Conservation (phyloP, 2,797 vertebrate genomes). For the Ctenochaetus hawaiiensis region DNA sequence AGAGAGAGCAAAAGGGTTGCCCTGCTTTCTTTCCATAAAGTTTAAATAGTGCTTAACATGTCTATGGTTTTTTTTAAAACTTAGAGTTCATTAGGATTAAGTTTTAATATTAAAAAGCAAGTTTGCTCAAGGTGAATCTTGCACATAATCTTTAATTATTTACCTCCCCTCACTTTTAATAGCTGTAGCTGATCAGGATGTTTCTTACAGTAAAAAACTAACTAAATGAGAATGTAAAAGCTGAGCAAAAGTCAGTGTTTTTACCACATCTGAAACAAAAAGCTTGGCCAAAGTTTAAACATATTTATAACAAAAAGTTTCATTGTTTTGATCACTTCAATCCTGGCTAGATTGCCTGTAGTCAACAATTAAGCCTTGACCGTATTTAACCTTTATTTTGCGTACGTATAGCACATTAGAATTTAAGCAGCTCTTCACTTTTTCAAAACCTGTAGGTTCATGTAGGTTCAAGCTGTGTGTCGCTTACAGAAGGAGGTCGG, state of each 20-base stretch:
- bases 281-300: not conserved
- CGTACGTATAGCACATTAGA: too few species aligned
- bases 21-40: too few species aligned
- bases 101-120: not conserved
- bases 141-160: not conserved
- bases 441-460: not conserved
- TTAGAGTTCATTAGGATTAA: not conserved
- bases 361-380: not conserved
- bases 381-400: too few species aligned
- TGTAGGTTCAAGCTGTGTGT: not conserved
- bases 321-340: not conserved
- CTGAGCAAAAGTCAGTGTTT: not conserved
- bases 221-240: too few species aligned
- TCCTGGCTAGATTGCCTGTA: not conserved
- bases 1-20: too few species aligned
- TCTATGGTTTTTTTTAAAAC: too few species aligned
- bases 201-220: too few species aligned
- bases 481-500: constrained; percentile 92
- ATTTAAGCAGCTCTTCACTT: not conserved
- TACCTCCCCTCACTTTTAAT: not conserved
- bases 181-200: too few species aligned
- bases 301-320: not conserved
- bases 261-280: not conserved
- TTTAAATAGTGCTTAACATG: too few species aligned
- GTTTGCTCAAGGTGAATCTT: not conserved